Percentiles rank a stretch among this genome's conserved stretches.
Conservation (phyloP, 2,113 vertebrate genomes). For the Vicugna pacos region DNA sequence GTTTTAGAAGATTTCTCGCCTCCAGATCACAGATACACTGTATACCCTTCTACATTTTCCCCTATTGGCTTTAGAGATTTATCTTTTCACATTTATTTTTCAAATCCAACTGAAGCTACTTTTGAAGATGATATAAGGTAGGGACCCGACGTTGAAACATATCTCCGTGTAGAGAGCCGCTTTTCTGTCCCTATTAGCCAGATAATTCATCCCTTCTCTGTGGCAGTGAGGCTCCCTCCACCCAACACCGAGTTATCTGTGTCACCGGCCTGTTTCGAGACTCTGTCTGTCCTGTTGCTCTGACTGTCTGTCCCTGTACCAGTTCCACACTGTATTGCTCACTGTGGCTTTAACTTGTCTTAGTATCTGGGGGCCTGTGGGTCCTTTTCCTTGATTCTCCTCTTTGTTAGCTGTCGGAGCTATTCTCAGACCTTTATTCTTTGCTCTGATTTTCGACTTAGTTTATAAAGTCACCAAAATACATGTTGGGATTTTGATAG, state of each 20-base stretch:
- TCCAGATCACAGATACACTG: not conserved
- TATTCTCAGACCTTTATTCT: not conserved
- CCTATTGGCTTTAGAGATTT: not conserved
- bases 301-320: not conserved
- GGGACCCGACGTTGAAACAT: too few species aligned
- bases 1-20: not conserved
- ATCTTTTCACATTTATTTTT: not conserved
- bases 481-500: not conserved
- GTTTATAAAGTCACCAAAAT: not conserved
- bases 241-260: rapidly evolving
- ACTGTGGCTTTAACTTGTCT: not conserved
- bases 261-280: too few species aligned
- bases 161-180: not conserved
- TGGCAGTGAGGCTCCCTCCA: rapidly evolving
- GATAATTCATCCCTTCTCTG: not conserved
- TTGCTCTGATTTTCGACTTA: not conserved
- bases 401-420: not conserved
- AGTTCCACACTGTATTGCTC: not conserved
- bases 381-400: not conserved
- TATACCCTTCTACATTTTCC: not conserved
- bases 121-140: not conserved
- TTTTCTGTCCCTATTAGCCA: not conserved
- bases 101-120: not conserved
- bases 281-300: not conserved
- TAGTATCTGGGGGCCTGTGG: too few species aligned